Evolutionary conservation across 37 sponge, comb jelly and placozoan genomes (phyloP).

Genomic region (Theonella swinhoei): DNA sequence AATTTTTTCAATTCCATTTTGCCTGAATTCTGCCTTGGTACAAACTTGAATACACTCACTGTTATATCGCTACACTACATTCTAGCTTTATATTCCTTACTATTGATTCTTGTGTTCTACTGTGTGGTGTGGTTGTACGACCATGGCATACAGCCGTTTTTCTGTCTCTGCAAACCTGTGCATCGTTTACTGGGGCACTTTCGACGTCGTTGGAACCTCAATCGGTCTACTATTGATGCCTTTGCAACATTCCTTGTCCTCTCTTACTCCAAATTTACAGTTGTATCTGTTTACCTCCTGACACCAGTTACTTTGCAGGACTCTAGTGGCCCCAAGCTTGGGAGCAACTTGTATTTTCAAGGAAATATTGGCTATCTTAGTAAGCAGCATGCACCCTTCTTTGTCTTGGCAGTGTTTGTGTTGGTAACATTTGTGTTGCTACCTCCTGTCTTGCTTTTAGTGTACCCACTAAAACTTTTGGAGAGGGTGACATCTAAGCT

Average conservation of each 20-base stretch:
- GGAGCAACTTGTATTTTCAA: background rate
- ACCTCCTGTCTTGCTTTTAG: conserved; percentile 46
- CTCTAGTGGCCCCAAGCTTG: background rate
- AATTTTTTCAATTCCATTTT: conserved; percentile 28
- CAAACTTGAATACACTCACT: background rate
- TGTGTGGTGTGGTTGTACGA: conserved; percentile 21
- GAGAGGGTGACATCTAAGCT: background rate
- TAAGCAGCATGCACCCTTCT: conserved; percentile 8
- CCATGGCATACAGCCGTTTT: background rate
- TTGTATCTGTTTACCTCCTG: conserved; percentile 27
- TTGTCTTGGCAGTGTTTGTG: conserved; percentile 4
- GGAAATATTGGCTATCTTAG: conserved; percentile 23
- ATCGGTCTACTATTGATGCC: conserved; percentile 28
- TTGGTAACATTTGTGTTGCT: conserved; percentile 19
- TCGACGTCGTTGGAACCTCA: conserved; percentile 29
- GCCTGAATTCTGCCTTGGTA: conserved; percentile 5
- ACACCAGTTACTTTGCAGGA: background rate
- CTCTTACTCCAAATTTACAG: conserved; percentile 55
- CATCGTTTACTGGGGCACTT: conserved; percentile 16
- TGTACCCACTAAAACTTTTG: background rate
- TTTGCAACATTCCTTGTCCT: conserved; percentile 52
- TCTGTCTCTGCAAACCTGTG: background rate
- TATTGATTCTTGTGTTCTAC: conserved; percentile 3
- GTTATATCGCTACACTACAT: conserved; percentile 9
- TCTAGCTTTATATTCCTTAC: conserved; percentile 26